phyloP scores from a whole-genome alignment of 1,140 invertebrate species.

The Agrypnia vestita region DNA sequence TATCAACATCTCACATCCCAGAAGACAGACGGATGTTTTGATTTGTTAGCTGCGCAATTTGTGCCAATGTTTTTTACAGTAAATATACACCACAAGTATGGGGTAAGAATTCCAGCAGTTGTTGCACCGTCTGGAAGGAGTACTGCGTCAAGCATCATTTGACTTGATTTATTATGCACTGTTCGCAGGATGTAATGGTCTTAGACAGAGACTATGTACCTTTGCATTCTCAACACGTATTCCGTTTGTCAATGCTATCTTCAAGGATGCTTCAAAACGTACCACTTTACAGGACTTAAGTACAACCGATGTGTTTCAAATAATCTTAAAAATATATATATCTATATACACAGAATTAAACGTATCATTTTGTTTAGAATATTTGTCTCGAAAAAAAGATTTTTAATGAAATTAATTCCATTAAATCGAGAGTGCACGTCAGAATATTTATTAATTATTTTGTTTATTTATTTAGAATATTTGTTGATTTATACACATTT shows the following conservation, averaged over 20 bases:
- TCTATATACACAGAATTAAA: too few species aligned
- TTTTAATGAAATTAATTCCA: too few species aligned
- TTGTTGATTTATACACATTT: too few species aligned
- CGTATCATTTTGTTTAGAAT: too few species aligned
- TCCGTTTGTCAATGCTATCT: slow-evolving; percentile 18
- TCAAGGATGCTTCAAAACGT: slow-evolving; percentile 22
- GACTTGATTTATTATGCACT: slow-evolving; percentile 36
- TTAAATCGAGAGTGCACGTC: too few species aligned
- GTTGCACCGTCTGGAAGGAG: slow-evolving; percentile 1
- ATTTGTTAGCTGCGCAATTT: background rate
- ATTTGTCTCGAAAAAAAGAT: too few species aligned
- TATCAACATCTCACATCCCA: too few species aligned
- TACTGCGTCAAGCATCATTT: slow-evolving; percentile 13
- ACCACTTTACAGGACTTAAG: background rate
- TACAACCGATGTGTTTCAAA: too few species aligned
- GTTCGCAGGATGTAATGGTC: slow-evolving; percentile 33
- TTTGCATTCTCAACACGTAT: slow-evolving; percentile 31
- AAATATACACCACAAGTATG: background rate
- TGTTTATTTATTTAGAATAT: too few species aligned
- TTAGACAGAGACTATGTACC: slow-evolving; percentile 1
- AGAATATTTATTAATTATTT: too few species aligned
- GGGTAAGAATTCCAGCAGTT: background rate
- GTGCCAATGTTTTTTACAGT: background rate
- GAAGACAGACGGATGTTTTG: too few species aligned
- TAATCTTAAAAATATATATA: too few species aligned